These are phyloP conservation scores for Sylvicola fuscatus DNA, from an alignment of 2,888 invertebrate genomes.

Conservation along the genomic window DNA sequence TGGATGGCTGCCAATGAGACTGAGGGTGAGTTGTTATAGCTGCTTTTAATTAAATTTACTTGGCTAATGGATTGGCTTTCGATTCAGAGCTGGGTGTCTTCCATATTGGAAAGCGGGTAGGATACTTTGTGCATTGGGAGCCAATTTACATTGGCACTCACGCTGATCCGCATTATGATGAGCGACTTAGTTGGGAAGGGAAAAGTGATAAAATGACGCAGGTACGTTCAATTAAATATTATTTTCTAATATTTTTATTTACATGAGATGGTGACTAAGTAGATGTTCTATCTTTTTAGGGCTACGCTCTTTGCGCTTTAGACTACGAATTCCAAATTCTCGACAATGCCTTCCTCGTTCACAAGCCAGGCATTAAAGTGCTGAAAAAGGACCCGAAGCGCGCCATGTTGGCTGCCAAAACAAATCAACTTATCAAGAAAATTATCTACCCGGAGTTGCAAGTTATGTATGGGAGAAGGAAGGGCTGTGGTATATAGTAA, in stretches of 20 bases:
- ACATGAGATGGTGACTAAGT: not conserved
- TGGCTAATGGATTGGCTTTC: not conserved
- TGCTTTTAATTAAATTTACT: slow-evolving; percentile 1
- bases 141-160: slow-evolving; percentile 86
- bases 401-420: slow-evolving; percentile 52
- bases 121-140: slow-evolving; percentile 72
- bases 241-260: not conserved
- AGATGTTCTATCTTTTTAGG: slow-evolving; percentile 30
- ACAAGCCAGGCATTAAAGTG: slow-evolving; percentile 79
- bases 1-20: slow-evolving; percentile 61
- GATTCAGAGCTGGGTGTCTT: slow-evolving; percentile 44
- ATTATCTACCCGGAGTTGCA: slow-evolving; percentile 70
- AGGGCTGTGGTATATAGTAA: slow-evolving; percentile 58
- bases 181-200: slow-evolving; percentile 84
- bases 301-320: slow-evolving; percentile 72
- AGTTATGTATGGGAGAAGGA: slow-evolving; percentile 58
- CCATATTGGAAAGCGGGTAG: slow-evolving; percentile 63
- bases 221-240: slow-evolving; percentile 29
- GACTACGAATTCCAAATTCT: slow-evolving; percentile 85
- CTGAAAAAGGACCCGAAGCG: slow-evolving; percentile 59
- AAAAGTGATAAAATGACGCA: slow-evolving; percentile 93
- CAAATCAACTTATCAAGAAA: slow-evolving; percentile 54
- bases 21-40: slow-evolving; percentile 24
- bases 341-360: slow-evolving; percentile 83
- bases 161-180: slow-evolving; percentile 72